phyloP scores from a whole-genome alignment of 2,888 invertebrate genomes.

The Drepanosiphum platanoidis region DNA sequence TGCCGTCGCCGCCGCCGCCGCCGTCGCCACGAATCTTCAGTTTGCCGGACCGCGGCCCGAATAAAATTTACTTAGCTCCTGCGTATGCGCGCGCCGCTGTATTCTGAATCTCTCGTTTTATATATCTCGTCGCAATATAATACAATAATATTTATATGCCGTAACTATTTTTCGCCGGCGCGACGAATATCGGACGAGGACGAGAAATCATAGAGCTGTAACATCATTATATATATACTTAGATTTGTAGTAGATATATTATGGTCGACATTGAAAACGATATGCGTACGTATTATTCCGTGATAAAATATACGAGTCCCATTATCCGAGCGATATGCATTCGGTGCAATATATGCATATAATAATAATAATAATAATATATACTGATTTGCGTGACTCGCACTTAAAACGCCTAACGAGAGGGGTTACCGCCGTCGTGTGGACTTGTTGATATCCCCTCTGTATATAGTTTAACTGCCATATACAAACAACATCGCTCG shows the following conservation, averaged over 20 bases:
- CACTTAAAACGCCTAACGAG: slow-evolving; percentile 16
- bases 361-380: no score
- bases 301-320: neutral
- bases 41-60: slow-evolving; percentile 1
- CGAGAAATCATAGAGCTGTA: no score
- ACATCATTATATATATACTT: no score
- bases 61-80: neutral
- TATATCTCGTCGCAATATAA: neutral
- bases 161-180: no score
- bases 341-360: neutral
- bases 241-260: no score
- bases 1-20: neutral
- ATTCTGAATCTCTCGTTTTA: no score
- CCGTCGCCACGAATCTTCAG: slow-evolving; percentile 41
- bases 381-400: slow-evolving; percentile 35
- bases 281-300: no score
- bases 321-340: slow-evolving; percentile 19
- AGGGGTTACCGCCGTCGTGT: neutral
- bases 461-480: neutral
- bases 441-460: slow-evolving; percentile 41
- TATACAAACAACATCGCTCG: neutral
- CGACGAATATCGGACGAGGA: no score
- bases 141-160: neutral
- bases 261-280: no score
- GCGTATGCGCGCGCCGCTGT: neutral